Base-by-base conservation (phyloP, 2,113 vertebrate species). In the Datnioides undecimradiatus region DNA sequence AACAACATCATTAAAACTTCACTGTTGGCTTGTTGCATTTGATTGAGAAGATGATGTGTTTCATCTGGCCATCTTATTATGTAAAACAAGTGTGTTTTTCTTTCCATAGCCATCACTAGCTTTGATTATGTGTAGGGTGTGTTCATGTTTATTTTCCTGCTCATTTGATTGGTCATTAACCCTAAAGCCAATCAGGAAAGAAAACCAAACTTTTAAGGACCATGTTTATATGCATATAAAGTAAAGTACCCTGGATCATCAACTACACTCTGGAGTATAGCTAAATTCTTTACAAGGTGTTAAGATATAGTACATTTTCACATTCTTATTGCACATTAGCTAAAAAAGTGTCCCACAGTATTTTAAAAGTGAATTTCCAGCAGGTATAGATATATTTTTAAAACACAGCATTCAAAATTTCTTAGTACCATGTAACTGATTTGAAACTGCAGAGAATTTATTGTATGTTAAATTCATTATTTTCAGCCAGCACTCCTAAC, bases 131-230 rank as follows among this genome's bases (percentile, higher is more conserved):
- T 76, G 29, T 38, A 27, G 58, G 62, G 21, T 34, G 64, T 57
- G 60, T 70, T 55, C 40, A 68, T 54, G 65, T 81, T 82, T 89
- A 69, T 85, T 77, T 79, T 31, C 19, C 45, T 19, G 49, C 76
- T 59, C 12, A 46, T 89, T 57, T 88, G 86, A 90, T 90, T 87
- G 77, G 48, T 81, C 62, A 88, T 90, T 90, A 90, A 84, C 85
- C 80, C 36, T 66, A 27, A 46, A 84, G 63, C 58, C 45, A 86
- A 73, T 82, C 67, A 67, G n/a, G 31, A 82, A 23, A 46, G n/a
- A 58, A 60, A 73, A 66, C 1, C 29, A 79, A 78, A 73, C 66
- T 64, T 76, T 59, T 70, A 46, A 77, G 65, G n/a, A 64, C 46
- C 41, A 55, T 49, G 31, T 60, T 41, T 43, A 52, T 51, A 23